Percentiles rank a stretch among this genome's conserved stretches.
Conservation (phyloP, 2,888 invertebrate species). For the Amphipyra tragopoginis region DNA sequence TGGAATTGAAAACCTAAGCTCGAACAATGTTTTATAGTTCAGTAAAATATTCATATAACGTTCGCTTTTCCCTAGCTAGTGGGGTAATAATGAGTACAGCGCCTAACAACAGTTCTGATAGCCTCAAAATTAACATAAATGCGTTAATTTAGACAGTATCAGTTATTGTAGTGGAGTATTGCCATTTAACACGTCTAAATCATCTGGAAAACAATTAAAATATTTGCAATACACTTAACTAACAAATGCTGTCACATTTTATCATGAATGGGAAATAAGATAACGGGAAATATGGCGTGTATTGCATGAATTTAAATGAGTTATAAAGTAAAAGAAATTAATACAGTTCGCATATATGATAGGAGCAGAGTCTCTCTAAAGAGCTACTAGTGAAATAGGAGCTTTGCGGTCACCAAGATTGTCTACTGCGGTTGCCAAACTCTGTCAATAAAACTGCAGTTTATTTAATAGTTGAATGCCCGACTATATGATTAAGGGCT, state of each 20-base stretch:
- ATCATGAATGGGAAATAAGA: constrained; percentile 1
- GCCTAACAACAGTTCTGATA: constrained; percentile 10
- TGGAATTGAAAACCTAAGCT: constrained; percentile 1
- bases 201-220: constrained; percentile 11
- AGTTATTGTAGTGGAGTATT: constrained; percentile 18
- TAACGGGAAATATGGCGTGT: not conserved
- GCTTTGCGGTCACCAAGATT: no score
- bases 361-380: no score
- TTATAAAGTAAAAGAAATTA: not conserved
- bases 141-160: constrained; percentile 34
- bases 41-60: constrained; percentile 1
- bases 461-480: no score
- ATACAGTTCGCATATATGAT: no score
- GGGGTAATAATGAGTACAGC: constrained; percentile 5
- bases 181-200: constrained; percentile 32
- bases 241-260: constrained; percentile 8
- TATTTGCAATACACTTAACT: constrained; percentile 8
- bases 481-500: no score
- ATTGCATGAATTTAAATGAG: not conserved
- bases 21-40: not conserved
- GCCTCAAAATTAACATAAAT: constrained; percentile 25
- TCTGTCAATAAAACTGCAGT: no score
- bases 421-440: no score
- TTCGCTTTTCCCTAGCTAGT: constrained; percentile 12
- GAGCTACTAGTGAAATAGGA: no score